These are phyloP conservation scores for Muscicapa adusta DNA, from an alignment of 2,113 vertebrate genomes.

Conservation along the genomic window DNA sequence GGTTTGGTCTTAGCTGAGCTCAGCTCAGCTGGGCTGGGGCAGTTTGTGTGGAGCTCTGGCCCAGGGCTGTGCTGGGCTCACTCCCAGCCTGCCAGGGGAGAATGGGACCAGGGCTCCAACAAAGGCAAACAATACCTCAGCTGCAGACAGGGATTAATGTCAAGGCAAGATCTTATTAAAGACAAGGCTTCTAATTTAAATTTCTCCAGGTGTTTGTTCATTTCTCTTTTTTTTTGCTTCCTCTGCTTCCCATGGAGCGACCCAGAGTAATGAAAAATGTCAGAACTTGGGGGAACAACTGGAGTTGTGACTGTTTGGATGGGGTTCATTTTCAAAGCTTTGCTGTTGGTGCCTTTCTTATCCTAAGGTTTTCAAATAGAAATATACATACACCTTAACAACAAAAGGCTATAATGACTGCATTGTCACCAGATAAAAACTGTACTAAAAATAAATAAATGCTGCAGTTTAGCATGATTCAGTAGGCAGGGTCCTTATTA, in stretches of 20 bases:
- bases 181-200: background rate
- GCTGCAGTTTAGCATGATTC: conserved; percentile 45
- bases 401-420: conserved; percentile 32
- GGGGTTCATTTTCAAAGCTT: background rate
- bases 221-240: background rate
- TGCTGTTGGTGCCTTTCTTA: background rate
- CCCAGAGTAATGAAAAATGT: background rate
- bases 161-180: conserved; percentile 1
- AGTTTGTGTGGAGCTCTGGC: background rate
- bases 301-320: background rate
- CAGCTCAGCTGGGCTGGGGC: background rate
- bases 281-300: background rate
- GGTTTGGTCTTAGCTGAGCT: background rate
- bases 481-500: conserved; percentile 26
- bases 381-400: conserved; percentile 26
- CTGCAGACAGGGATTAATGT: background rate
- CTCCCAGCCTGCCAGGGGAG: background rate
- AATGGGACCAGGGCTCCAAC: background rate
- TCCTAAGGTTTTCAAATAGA: conserved; percentile 6
- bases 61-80: background rate
- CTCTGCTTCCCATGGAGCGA: background rate
- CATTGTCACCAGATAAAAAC: conserved; percentile 45
- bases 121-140: background rate
- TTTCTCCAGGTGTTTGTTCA: background rate
- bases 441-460: conserved; percentile 52